Evolutionary conservation across 2,113 vertebrate species (phyloP).

Genomic region (Mugil cephalus): DNA sequence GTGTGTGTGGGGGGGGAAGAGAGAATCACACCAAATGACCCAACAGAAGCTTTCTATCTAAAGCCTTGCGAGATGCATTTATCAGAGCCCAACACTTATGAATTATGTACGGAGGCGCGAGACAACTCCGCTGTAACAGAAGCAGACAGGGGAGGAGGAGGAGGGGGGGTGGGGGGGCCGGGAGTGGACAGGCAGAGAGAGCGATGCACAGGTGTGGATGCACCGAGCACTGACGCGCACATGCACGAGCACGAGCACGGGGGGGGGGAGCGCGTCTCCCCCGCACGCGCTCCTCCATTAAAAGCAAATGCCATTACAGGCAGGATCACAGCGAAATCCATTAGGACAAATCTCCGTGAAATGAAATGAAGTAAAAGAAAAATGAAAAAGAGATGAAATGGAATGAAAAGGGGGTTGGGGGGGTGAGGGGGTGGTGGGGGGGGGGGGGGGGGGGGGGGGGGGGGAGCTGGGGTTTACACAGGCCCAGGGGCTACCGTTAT

Average conservation of each 20-base stretch:
- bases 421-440: too few species aligned
- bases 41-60: slow-evolving; percentile 62
- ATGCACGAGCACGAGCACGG: not conserved
- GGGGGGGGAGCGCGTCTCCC: not conserved
- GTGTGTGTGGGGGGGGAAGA: slow-evolving; percentile 42
- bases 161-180: slow-evolving; percentile 4
- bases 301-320: slow-evolving; percentile 69
- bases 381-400: slow-evolving; percentile 67
- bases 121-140: slow-evolving; percentile 48
- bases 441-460: slow-evolving; percentile 30
- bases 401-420: slow-evolving; percentile 55
- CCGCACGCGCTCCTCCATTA: slow-evolving; percentile 55
- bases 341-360: slow-evolving; percentile 81
- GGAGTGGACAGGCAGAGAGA: slow-evolving; percentile 9
- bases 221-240: not conserved
- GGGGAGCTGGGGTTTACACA: slow-evolving; percentile 44
- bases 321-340: slow-evolving; percentile 74
- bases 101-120: slow-evolving; percentile 72
- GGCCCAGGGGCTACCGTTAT: slow-evolving; percentile 61
- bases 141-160: slow-evolving; percentile 18
- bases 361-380: slow-evolving; percentile 79
- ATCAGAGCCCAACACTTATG: slow-evolving; percentile 71
- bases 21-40: slow-evolving; percentile 59
- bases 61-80: slow-evolving; percentile 67
- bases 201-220: slow-evolving; percentile 49